Base-by-base conservation (phyloP, 92 coral and sea anemone species). In the Virgularia gustaviana region DNA sequence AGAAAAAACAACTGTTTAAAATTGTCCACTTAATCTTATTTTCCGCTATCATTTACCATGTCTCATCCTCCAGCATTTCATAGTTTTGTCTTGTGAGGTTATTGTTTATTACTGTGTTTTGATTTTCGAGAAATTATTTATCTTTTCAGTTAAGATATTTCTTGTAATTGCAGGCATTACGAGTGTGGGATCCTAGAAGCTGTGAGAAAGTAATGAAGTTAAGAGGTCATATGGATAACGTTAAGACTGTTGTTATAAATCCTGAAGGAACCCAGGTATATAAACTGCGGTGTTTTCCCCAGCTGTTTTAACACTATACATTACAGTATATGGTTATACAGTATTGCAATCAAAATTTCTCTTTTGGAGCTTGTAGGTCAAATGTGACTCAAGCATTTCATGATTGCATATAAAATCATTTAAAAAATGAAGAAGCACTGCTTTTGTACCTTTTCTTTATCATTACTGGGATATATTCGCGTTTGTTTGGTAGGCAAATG, bases 131-230 rank as follows among this genome's bases (percentile, higher is more conserved):
- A 18, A 51, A 12, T 32, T 45, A 6, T 6, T 1, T 32, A 70
- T 38, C 6, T 16, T 32, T 19, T 13, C 58, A n/a, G n/a, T 31
- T 11, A 43, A 13, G 34, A 12, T n/a, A n/a, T n/a, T n/a, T n/a
- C n/a, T 53, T 36, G 16, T 37, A 29, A 29, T 43, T 65, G 8
- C 42, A 88, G 97, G 87, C 83, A 33, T 66, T 91, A 23, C 70
- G 97, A 73, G 96, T 91, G 5, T 91, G 97, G 97, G 97, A 91
- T 75, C 97, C 97, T 12, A 78, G 97, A 6, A 86, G 95, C 19
- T 91, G 97, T 59, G 90, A 84, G 6, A 91, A 91, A 79, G 88
- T 82, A 38, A 91, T 91, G 97, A 91, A 91, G 49, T 75, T 91
- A 0, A 89, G 89, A 67, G 97, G 97, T 30, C 97, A 91, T 53